Base-by-base conservation (phyloP, 2,797 vertebrate genomes). In the Percopsis omiscomaycus region DNA sequence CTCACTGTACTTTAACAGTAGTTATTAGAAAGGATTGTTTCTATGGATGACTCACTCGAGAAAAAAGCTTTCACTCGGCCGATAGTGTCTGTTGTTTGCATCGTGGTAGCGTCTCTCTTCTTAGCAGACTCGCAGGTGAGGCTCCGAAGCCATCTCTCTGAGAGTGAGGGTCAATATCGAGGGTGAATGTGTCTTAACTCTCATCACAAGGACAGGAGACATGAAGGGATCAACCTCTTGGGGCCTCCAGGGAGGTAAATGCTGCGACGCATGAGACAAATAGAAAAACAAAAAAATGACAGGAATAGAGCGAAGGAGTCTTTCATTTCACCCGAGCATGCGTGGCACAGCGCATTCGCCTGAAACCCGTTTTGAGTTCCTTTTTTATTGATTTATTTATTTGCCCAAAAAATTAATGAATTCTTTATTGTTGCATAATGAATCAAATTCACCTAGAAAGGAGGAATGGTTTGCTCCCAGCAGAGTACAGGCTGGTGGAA, bases 71-170 rank as follows among this genome's bases (percentile, higher is more conserved):
- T 86, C 86, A 89, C 72, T 84, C 57, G 66, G 57, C 69, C 83
- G 83, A 82, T 90, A 79, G 85, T 74, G 73, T 83, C 75, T 15
- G 55, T 75, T 90, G 86, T 89, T 91, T 89, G 86, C 86, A 86
- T 85, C 71, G 73, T 81, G 74, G 80, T 77, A 68, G 74, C 67
- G 58, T 80, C 72, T 72, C 60, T 76, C 53, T 49, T 73, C 72
- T 66, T 67, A 4, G 55, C 72, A 71, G 74, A 67, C 49, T 50
- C n/a, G 6, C 56, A 54, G 45, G 32, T 50, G 32, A 61, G 48
- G 55, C 71, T 75, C 68, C 75, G 60, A 78, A 69, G 79, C 69
- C 79, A 83, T 81, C 76, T 77, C 69, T 57, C 55, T 69, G 64
- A 75, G 68, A 66, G 53, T 67, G 68, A 76, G 77, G 30, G 76